phyloP scores from a whole-genome alignment of 2,888 invertebrate species.

The Abrostola tripartita region DNA sequence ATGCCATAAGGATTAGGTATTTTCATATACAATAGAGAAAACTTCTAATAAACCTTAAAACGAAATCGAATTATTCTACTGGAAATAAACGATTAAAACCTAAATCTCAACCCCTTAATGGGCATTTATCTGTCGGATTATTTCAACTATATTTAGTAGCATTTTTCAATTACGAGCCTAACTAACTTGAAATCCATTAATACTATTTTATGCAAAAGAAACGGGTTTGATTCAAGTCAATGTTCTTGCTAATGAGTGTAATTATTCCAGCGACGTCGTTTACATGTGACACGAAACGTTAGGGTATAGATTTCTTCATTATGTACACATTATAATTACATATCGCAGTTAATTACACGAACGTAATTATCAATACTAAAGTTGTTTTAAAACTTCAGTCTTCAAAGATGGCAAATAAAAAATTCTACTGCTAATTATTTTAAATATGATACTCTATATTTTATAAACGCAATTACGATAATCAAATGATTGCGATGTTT shows the following conservation, averaged over 20 bases:
- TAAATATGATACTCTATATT: no score
- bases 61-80: no score
- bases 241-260: slow-evolving; percentile 4
- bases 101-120: no score
- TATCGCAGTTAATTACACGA: slow-evolving; percentile 11
- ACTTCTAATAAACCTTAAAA: no score
- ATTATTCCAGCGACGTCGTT: slow-evolving; percentile 19
- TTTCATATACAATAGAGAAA: no score
- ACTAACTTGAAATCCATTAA: not conserved
- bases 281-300: slow-evolving; percentile 25
- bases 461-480: no score
- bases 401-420: no score
- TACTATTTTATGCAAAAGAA: slow-evolving; percentile 18
- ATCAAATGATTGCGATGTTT: no score
- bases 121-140: not conserved
- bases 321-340: slow-evolving; percentile 12
- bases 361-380: not conserved
- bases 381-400: no score
- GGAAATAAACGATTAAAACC: no score
- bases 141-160: not conserved
- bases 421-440: no score
- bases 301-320: slow-evolving; percentile 41
- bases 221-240: slow-evolving; percentile 25
- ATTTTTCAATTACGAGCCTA: not conserved
- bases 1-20: no score